Evolutionary conservation across 2,113 vertebrate species (phyloP).

Genomic region (Pituophis catenifer): DNA sequence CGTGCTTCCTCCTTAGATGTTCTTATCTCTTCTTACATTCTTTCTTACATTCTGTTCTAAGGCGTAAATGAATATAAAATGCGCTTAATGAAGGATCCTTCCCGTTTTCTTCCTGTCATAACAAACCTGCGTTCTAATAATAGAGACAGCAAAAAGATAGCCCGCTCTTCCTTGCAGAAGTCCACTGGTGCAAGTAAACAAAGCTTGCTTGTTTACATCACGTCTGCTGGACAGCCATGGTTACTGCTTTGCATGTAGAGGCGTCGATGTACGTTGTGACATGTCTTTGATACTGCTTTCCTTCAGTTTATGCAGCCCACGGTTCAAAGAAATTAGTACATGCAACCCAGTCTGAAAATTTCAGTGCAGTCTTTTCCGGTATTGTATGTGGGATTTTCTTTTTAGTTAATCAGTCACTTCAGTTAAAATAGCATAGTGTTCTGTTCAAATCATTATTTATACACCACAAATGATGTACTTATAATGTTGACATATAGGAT

Average conservation of each 20-base stretch:
- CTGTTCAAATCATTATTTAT: background rate
- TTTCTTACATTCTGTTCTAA: background rate
- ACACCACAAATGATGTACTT: background rate
- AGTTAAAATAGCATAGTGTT: background rate
- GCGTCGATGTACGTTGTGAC: background rate
- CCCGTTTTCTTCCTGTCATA: background rate
- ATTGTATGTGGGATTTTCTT: background rate
- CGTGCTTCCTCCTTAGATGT: background rate
- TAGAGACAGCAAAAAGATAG: conserved; percentile 59
- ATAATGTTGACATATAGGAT: background rate
- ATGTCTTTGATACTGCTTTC: background rate
- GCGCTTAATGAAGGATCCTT: conserved; percentile 39
- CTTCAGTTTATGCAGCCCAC: background rate
- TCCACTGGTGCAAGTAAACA: conserved; percentile 70
- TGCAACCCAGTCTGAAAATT: background rate
- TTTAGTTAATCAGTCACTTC: background rate
- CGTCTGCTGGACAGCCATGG: conserved; percentile 58
- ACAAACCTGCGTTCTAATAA: conserved; percentile 46
- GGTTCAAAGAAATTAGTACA: background rate
- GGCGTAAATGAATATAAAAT: background rate
- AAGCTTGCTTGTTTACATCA: conserved; percentile 50
- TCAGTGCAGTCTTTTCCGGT: background rate
- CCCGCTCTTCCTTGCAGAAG: conserved; percentile 31
- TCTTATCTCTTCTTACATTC: background rate
- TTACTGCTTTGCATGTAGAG: background rate